phyloP scores from a whole-genome alignment of 2,113 vertebrate species.

The Sylvia atricapilla region DNA sequence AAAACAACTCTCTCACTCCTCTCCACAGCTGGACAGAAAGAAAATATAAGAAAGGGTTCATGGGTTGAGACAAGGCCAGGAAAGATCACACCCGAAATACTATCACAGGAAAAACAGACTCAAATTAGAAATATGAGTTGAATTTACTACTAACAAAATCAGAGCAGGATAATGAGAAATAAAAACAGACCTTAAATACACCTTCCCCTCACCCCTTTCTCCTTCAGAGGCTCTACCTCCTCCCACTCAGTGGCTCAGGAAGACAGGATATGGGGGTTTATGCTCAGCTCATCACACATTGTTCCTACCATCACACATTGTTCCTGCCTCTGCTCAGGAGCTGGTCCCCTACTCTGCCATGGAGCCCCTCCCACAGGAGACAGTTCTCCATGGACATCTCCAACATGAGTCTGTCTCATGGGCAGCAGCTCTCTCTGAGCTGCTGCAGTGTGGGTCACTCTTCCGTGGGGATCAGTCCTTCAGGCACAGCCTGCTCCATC shows the following conservation, averaged over 20 bases:
- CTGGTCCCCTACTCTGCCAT: neutral
- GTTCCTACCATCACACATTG: neutral
- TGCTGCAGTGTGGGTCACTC: neutral
- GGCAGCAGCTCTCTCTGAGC: neutral
- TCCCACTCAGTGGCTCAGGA: too few species aligned
- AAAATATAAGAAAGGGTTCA: neutral
- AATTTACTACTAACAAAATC: neutral
- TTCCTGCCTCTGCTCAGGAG: neutral
- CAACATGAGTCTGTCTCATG: neutral
- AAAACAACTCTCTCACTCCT: neutral
- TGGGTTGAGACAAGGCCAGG: neutral
- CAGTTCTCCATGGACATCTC: neutral
- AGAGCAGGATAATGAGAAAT: neutral
- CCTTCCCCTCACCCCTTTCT: too few species aligned
- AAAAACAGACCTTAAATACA: neutral
- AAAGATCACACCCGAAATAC: neutral
- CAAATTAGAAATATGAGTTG: neutral
- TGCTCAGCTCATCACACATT: neutral
- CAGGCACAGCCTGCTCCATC: neutral
- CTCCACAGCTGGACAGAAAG: neutral
- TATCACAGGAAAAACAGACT: neutral
- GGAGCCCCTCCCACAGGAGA: neutral
- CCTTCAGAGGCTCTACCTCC: too few species aligned
- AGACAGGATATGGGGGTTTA: neutral
- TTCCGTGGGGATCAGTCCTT: neutral